Base-by-base conservation (phyloP, 2,113 vertebrate species). In the Anser cygnoides region DNA sequence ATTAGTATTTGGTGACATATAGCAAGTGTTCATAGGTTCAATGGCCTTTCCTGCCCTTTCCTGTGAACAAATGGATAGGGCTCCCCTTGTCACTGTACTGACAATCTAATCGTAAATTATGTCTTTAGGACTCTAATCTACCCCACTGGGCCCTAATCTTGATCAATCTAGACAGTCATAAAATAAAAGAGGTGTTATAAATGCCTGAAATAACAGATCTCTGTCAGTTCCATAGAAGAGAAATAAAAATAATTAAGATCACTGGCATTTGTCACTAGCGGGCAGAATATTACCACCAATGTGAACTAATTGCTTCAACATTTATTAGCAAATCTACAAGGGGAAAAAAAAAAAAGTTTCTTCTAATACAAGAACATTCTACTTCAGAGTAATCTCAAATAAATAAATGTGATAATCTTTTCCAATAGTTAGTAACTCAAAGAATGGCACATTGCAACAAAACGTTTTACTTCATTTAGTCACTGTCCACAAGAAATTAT, bases 301-400 rank as follows among this genome's bases (percentile, higher is more conserved):
- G 20, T 21, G 7, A 19, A 58, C 1, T 55, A 67, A 29, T 41
- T 67, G 4, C 3, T 89, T 87, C 35, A 72, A 8, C 63, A 66
- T 29, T 35, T 74, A 72, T 35, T 18, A 15, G 22, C 7, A 66
- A 72, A 88, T 21, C 20, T 44, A 54, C 49, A 4, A 10, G 16
- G 4, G 6, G 1, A 7, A 65, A 84, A 41, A 3, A n/a, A 65
- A 84, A 41, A 3, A 1, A 1, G 0, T 9, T 86, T 66, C 14
- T 76, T 87, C 35, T 73, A 70, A 68, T 70, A 10, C 2, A 88
- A 65, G 22, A 52, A 43, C 2, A 58, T 92, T 72, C 26, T 80
- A 7, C 20, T 86, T 7, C 20, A 31, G 11, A 29, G 18, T n/a
- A 59, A 29, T 3, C 41, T 63, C 21, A 79, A 33, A 62, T 12